Evolutionary conservation across 2,888 invertebrate species (phyloP).

Genomic region (Protonemura montana): DNA sequence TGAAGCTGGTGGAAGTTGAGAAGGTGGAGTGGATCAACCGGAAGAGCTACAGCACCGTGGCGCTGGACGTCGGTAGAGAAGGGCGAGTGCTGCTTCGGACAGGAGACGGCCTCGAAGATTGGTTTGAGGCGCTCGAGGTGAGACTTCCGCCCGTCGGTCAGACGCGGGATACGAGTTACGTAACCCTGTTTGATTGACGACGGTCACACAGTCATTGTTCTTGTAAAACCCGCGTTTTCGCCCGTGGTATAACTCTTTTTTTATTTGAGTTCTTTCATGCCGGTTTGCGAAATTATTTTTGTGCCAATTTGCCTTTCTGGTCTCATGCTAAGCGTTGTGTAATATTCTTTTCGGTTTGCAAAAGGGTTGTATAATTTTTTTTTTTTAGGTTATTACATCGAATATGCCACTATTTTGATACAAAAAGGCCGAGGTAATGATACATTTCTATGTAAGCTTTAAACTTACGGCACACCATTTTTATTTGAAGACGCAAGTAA

Average conservation of each 20-base stretch:
- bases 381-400: too few species aligned
- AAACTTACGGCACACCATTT: neutral
- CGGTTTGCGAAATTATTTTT: neutral
- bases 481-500: neutral
- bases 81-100: slow-evolving; percentile 61
- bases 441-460: neutral
- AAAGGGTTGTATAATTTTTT: neutral
- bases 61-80: slow-evolving; percentile 60
- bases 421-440: too few species aligned
- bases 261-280: neutral
- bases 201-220: neutral
- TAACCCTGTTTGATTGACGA: neutral
- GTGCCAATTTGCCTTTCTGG: neutral
- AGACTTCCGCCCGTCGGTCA: slow-evolving; percentile 47
- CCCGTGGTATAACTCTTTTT: neutral
- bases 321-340: neutral
- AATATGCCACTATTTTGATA: too few species aligned
- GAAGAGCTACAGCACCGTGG: slow-evolving; percentile 69
- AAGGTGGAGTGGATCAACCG: slow-evolving; percentile 72
- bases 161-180: neutral
- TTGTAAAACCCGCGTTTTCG: neutral
- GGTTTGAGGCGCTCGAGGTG: slow-evolving; percentile 70
- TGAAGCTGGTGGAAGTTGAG: slow-evolving; percentile 70
- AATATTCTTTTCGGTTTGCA: neutral
- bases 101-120: slow-evolving; percentile 68